Evolutionary conservation across 2,797 vertebrate species (phyloP).

Genomic region (Ctenochaetus hawaiiensis): DNA sequence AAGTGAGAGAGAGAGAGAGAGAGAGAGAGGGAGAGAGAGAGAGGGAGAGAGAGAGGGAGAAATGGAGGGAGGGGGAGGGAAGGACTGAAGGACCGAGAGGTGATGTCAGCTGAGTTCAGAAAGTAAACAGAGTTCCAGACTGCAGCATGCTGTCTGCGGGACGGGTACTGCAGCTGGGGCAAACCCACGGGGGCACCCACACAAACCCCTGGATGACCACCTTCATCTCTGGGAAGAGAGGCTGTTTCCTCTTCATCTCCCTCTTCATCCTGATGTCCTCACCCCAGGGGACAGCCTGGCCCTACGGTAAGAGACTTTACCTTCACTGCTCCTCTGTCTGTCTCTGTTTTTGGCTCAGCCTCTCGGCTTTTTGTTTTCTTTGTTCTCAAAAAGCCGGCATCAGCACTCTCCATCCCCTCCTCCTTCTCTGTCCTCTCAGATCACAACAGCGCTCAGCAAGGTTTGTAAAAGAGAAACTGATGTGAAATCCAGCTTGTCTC

Average conservation of each 20-base stretch:
- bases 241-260: conserved; percentile 73
- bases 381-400: conserved; percentile 78
- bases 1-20: conserved; percentile 29
- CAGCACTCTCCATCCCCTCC: conserved; percentile 69
- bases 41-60: conserved; percentile 53
- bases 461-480: conserved; percentile 55
- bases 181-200: conserved; percentile 67
- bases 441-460: conserved; percentile 29
- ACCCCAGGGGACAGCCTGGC: conserved; percentile 80
- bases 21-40: conserved; percentile 52
- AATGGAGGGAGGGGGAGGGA: conserved; percentile 69
- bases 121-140: conserved; percentile 88
- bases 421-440: conserved; percentile 27
- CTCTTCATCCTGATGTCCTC: conserved; percentile 76
- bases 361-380: conserved; percentile 63
- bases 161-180: conserved; percentile 73
- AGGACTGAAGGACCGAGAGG: conserved; percentile 71
- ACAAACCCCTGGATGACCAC: conserved; percentile 51
- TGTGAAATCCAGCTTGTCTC: conserved; percentile 33
- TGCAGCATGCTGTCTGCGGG: conserved; percentile 86
- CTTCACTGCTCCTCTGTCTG: conserved; percentile 28
- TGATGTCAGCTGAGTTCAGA: conserved; percentile 90
- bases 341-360: conserved; percentile 40
- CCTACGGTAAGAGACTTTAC: conserved; percentile 82
- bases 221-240: conserved; percentile 59